Evolutionary conservation across 1,140 invertebrate species (phyloP).

Genomic region (Trissolcus basalis): DNA sequence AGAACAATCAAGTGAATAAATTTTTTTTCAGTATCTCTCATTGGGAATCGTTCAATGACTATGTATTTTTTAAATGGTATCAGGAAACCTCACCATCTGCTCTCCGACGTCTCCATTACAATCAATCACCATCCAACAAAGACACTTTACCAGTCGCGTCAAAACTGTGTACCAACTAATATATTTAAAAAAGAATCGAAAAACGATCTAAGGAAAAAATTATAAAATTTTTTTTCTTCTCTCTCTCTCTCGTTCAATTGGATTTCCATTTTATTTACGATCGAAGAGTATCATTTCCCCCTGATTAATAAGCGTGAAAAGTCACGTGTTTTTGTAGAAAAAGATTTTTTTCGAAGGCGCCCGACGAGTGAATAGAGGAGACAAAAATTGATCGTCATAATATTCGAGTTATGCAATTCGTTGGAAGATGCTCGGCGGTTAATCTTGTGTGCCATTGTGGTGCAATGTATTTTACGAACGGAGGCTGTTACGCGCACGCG

Average conservation of each 20-base stretch:
- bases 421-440: constrained; percentile 63
- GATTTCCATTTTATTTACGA: no score
- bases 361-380: constrained; percentile 3
- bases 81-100: neutral
- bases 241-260: no score
- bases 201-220: no score
- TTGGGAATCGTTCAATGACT: neutral
- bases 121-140: constrained; percentile 14
- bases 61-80: neutral
- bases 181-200: neutral
- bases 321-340: constrained; percentile 14
- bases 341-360: no score
- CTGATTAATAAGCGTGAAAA: constrained; percentile 26
- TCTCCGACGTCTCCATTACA: constrained; percentile 8
- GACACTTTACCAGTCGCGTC: constrained; percentile 6
- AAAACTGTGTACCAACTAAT: no score
- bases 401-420: constrained; percentile 65
- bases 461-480: constrained; percentile 61
- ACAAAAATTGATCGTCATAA: no score
- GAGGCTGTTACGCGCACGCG: constrained; percentile 37
- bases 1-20: no score
- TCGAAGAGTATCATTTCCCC: constrained; percentile 36
- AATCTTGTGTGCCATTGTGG: constrained; percentile 70
- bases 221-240: no score
- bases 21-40: no score